These are phyloP conservation scores for Drosophila formosana DNA, from an alignment of 2,888 invertebrate species.

Conservation along the genomic window DNA sequence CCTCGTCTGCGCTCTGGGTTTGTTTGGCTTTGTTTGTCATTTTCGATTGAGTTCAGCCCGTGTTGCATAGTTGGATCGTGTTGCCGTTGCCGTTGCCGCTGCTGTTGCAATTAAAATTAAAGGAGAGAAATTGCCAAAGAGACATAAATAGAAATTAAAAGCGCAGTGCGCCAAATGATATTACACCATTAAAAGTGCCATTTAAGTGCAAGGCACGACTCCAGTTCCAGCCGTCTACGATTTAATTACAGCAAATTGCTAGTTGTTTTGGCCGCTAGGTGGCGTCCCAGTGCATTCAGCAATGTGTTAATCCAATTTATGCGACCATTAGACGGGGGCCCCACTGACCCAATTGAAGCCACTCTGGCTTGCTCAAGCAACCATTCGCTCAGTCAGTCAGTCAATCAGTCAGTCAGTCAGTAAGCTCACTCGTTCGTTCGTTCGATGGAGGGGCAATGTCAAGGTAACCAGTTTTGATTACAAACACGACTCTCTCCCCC, in stretches of 20 bases:
- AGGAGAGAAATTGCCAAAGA: conserved; percentile 66
- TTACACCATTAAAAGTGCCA: conserved; percentile 80
- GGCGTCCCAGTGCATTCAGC: conserved; percentile 47
- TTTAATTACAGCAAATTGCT: conserved; percentile 77
- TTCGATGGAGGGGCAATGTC: conserved; percentile 62
- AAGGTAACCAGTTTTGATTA: conserved; percentile 76
- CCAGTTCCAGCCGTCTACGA: conserved; percentile 18
- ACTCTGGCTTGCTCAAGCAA: conserved; percentile 13
- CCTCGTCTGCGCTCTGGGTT: conserved; percentile 1
- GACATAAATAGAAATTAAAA: conserved; percentile 78
- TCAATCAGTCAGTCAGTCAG: conserved; percentile 25
- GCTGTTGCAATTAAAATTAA: conserved; percentile 50
- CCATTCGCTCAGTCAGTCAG: conserved; percentile 11
- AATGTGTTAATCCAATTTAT: conserved; percentile 77
- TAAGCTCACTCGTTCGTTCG: not conserved
- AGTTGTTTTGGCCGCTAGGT: conserved; percentile 51
- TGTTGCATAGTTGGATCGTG: conserved; percentile 34
- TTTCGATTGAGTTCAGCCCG: conserved; percentile 18
- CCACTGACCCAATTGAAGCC: conserved; percentile 58
- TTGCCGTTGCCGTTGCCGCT: conserved; percentile 20
- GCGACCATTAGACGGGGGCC: conserved; percentile 59
- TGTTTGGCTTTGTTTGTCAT: not conserved
- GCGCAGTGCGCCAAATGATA: conserved; percentile 70
- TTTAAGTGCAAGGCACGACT: conserved; percentile 73
- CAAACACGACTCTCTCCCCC: conserved; percentile 25